These are phyloP conservation scores for Patiria pectinifera DNA, from an alignment of 53 echinoderm and acorn worm genomes.

Conservation along the genomic window DNA sequence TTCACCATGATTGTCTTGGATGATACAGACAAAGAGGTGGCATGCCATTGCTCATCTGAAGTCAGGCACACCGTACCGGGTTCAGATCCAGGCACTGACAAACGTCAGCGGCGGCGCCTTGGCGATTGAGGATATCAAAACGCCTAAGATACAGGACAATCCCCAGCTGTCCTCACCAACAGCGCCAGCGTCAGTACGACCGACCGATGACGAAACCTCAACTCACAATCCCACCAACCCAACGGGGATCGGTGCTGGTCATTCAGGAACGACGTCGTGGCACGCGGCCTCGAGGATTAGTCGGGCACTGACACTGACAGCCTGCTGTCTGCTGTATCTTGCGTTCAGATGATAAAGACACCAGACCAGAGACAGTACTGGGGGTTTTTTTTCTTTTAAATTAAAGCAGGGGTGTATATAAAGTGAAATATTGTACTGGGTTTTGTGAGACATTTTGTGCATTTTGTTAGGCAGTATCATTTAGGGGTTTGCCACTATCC, in stretches of 20 bases:
- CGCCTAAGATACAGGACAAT: slow-evolving; percentile 61
- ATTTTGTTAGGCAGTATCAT: too few species aligned
- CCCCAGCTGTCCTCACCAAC: slow-evolving; percentile 31
- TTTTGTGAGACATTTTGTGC: too few species aligned
- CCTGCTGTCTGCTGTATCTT: slow-evolving; percentile 8
- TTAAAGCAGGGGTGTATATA: background rate
- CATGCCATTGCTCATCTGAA: slow-evolving; percentile 59
- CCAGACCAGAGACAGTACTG: background rate
- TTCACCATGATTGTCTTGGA: background rate
- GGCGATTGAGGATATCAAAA: slow-evolving; percentile 75
- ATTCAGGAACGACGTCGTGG: slow-evolving; percentile 57
- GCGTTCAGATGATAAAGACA: slow-evolving; percentile 45
- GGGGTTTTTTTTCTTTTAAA: background rate
- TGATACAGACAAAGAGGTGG: slow-evolving; percentile 34
- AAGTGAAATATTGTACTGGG: background rate
- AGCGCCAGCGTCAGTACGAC: background rate
- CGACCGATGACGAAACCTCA: background rate
- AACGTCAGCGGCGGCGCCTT: slow-evolving; percentile 79
- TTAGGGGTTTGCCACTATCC: too few species aligned
- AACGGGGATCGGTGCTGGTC: background rate
- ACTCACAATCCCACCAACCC: slow-evolving; percentile 34
- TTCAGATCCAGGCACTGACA: slow-evolving; percentile 74
- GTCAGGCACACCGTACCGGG: slow-evolving; percentile 74
- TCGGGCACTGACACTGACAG: background rate
- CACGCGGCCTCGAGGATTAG: slow-evolving; percentile 28